Conservation (phyloP, 2,113 vertebrate species). For the Empidonax alnorum region DNA sequence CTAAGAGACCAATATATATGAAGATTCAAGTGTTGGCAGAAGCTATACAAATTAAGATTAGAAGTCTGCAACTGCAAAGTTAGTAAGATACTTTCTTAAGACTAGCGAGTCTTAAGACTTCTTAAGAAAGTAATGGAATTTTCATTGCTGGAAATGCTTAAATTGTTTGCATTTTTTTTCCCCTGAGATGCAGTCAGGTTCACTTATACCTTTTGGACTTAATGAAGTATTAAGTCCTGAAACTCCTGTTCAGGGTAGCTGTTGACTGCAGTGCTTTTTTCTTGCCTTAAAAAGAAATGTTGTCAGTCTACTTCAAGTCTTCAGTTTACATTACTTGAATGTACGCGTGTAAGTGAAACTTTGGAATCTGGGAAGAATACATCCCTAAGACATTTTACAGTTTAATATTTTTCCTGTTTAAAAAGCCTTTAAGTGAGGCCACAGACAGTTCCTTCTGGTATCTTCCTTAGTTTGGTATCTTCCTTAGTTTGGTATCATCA, state of each 20-base stretch:
- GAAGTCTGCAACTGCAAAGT: not conserved
- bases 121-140: not conserved
- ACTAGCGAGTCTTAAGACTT: not conserved
- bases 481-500: not conserved
- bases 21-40: not conserved
- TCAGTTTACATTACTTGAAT: not conserved
- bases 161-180: not conserved
- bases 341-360: not conserved
- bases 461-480: not conserved
- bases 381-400: not conserved
- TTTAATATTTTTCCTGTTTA: not conserved
- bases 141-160: not conserved
- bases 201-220: not conserved
- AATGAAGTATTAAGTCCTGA: not conserved
- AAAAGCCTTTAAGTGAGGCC: not conserved
- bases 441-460: not conserved
- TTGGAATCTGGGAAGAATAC: not conserved
- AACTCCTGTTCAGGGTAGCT: not conserved
- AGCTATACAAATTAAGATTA: not conserved
- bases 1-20: not conserved
- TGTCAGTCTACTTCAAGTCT: not conserved
- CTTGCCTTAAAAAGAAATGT: not conserved
- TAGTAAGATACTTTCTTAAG: not conserved
- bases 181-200: not conserved
- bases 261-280: not conserved